These are phyloP conservation scores for Platanista minor DNA, from an alignment of 2,113 vertebrate genomes.

Conservation along the genomic window DNA sequence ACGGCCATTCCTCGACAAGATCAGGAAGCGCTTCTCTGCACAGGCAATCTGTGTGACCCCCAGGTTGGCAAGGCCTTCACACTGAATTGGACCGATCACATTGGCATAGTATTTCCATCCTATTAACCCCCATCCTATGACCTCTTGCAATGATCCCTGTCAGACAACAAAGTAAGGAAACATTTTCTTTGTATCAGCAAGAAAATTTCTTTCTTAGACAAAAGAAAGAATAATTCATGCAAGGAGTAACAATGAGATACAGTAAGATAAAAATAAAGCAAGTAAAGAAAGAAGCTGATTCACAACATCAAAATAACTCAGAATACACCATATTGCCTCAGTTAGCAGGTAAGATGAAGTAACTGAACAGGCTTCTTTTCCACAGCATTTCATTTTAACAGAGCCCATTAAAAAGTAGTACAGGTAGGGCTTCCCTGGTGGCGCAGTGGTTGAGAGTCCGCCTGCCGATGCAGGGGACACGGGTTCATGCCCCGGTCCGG, in stretches of 20 bases:
- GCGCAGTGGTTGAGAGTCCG: no score
- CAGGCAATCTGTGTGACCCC: slow-evolving; percentile 94
- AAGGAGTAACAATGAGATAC: neutral
- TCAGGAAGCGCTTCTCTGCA: slow-evolving; percentile 95
- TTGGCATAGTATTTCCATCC: slow-evolving; percentile 98
- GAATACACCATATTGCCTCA: neutral
- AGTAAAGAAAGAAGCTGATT: neutral
- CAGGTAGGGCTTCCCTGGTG: no score
- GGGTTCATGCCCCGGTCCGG: no score
- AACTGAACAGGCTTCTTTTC: neutral
- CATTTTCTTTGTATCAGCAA: neutral
- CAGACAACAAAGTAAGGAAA: slow-evolving; percentile 31
- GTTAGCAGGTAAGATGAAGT: neutral
- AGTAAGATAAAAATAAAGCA: neutral
- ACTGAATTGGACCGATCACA: slow-evolving; percentile 93
- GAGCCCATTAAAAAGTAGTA: neutral
- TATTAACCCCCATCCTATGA: slow-evolving; percentile 95
- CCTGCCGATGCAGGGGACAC: no score
- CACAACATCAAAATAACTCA: neutral
- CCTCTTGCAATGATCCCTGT: slow-evolving; percentile 95
- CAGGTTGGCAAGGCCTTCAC: slow-evolving; percentile 92
- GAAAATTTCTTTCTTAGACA: neutral
- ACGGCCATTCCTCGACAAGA: slow-evolving; percentile 91
- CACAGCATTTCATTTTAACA: neutral
- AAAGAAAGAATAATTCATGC: neutral